These are phyloP conservation scores for Pheosia tremula DNA, from an alignment of 2,888 invertebrate species.

Conservation along the genomic window DNA sequence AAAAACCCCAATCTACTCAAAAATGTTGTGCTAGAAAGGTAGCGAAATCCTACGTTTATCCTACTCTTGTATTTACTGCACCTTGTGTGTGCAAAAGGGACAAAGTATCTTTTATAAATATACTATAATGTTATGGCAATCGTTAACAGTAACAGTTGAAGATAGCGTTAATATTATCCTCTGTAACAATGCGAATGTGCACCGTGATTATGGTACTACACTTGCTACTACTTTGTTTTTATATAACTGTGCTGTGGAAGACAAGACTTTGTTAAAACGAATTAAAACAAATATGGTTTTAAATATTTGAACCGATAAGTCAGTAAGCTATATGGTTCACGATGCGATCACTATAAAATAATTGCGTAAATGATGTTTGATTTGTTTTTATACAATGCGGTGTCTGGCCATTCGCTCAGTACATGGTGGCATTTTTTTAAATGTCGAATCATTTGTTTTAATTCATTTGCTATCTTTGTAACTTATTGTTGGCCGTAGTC, in stretches of 20 bases:
- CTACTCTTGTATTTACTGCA: neutral
- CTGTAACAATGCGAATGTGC: constrained; percentile 8
- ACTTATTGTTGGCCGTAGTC: no score
- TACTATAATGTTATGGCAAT: neutral
- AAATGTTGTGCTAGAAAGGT: neutral
- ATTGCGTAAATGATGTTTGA: no score
- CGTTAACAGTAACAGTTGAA: constrained; percentile 3
- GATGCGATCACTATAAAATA: no score
- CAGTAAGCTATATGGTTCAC: no score
- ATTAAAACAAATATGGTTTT: neutral
- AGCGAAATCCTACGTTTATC: neutral
- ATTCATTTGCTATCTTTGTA: neutral
- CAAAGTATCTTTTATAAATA: neutral
- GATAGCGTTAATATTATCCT: constrained; percentile 7
- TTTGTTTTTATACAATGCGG: no score
- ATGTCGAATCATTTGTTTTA: no score
- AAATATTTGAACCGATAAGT: neutral
- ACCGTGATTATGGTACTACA: constrained; percentile 3
- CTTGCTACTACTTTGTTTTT: neutral
- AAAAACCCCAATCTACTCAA: neutral
- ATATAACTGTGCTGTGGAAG: neutral
- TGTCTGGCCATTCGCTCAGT: no score
- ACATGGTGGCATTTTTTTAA: no score
- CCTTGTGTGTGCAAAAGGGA: constrained; percentile 2
- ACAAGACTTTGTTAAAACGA: neutral